Conservation (phyloP, 2,113 vertebrate species). For the Epinephelus fuscoguttatus region DNA sequence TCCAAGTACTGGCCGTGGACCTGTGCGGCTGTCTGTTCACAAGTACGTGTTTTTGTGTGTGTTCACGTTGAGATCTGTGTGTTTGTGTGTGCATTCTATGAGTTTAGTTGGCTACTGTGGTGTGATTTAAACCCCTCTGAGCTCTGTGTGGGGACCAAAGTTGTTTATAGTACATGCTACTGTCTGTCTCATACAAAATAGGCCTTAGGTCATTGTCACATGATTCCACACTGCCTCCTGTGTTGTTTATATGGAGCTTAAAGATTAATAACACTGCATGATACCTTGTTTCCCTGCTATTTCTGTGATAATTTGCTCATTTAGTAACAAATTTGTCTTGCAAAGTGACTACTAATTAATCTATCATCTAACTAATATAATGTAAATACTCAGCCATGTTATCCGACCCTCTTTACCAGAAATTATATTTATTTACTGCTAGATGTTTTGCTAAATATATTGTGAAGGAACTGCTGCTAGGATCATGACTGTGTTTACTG, state of each 20-base stretch:
- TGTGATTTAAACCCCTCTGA: constrained; percentile 31
- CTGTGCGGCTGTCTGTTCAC: not conserved
- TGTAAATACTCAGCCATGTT: not conserved
- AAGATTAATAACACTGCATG: not conserved
- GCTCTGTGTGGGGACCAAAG: not conserved
- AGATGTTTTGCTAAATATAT: not conserved
- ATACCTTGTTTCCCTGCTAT: not conserved
- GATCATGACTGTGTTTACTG: not conserved
- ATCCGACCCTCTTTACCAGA: not conserved
- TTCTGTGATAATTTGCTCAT: not conserved
- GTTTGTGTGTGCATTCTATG: not conserved
- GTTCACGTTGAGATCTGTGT: not conserved
- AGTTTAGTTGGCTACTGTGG: constrained; percentile 1
- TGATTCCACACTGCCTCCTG: constrained; percentile 2
- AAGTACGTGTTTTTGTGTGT: not conserved
- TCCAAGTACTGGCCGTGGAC: constrained; percentile 10
- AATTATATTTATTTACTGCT: not conserved
- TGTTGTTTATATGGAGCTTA: not conserved
- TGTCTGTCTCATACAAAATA: not conserved
- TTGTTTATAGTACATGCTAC: constrained; percentile 10
- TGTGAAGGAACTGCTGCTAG: not conserved
- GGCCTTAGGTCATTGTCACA: constrained; percentile 1
- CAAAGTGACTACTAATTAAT: not conserved
- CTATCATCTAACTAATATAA: not conserved
- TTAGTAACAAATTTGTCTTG: not conserved